phyloP scores from a whole-genome alignment of 1,140 invertebrate species.

The Aricia agestis region DNA sequence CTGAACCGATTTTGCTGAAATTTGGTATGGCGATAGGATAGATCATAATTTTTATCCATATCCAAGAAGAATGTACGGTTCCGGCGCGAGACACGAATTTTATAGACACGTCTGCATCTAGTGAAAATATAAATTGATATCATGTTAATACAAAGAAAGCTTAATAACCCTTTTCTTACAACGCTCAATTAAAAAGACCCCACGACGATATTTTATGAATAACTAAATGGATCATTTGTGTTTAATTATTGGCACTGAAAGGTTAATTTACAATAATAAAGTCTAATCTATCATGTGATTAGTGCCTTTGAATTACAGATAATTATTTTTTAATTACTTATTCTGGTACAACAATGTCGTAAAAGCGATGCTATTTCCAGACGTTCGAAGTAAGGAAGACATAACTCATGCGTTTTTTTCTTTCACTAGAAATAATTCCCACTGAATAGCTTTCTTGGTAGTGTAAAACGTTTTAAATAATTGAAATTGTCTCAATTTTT shows the following conservation, averaged over 20 bases:
- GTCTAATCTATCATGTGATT: constrained; percentile 20
- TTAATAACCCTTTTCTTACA: background rate
- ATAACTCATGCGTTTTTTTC: background rate
- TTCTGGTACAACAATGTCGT: constrained; percentile 19
- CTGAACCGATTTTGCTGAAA: no score
- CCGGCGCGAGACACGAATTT: no score
- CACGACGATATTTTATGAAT: constrained; percentile 1
- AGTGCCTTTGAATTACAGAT: constrained; percentile 24
- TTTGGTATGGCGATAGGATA: no score
- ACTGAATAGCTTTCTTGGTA: no score
- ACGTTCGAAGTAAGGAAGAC: background rate
- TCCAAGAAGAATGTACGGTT: no score
- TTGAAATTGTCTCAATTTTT: no score
- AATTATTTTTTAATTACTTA: constrained; percentile 19
- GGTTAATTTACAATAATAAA: constrained; percentile 26
- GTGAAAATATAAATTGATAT: background rate
- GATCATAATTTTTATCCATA: no score
- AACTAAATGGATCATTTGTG: background rate
- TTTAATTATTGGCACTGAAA: constrained; percentile 22
- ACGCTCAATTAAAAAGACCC: constrained; percentile 11
- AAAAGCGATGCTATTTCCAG: background rate
- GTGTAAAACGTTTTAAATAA: no score
- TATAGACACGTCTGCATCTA: no score
- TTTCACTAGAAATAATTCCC: background rate
- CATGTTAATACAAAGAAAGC: background rate